These are phyloP conservation scores for Drosophila rellima DNA, from an alignment of 2,888 invertebrate genomes.

Conservation along the genomic window DNA sequence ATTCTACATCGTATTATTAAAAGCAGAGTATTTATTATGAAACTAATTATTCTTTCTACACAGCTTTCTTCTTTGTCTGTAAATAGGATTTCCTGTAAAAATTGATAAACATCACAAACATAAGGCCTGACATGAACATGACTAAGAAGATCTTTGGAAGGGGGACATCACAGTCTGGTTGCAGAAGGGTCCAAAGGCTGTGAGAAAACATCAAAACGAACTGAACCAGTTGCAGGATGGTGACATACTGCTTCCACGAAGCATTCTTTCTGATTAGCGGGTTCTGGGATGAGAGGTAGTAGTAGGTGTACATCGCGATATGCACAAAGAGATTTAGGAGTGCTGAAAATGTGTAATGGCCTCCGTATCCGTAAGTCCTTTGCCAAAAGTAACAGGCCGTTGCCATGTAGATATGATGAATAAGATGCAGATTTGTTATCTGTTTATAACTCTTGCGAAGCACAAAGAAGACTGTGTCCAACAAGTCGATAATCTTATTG, in stretches of 20 bases:
- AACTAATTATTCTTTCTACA: neutral
- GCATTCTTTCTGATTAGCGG: conserved; percentile 10
- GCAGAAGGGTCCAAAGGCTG: conserved; percentile 27
- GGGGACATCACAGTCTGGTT: conserved; percentile 36
- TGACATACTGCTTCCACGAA: conserved; percentile 58
- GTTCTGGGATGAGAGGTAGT: conserved; percentile 44
- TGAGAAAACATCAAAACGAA: conserved; percentile 39
- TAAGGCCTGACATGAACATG: conserved; percentile 19
- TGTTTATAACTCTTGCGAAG: conserved; percentile 60
- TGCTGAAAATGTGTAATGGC: conserved; percentile 38
- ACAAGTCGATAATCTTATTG: conserved; percentile 56
- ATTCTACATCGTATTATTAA: no score
- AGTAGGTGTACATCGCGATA: conserved; percentile 55
- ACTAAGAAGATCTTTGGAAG: neutral
- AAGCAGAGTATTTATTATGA: no score
- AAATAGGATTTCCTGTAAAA: conserved; percentile 47
- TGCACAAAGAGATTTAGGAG: conserved; percentile 46
- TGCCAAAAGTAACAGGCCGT: conserved; percentile 17
- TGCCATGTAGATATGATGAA: conserved; percentile 56
- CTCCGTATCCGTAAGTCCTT: conserved; percentile 49
- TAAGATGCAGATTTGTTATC: conserved; percentile 50
- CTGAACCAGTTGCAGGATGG: conserved; percentile 53
- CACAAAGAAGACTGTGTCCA: conserved; percentile 63
- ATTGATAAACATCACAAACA: conserved; percentile 57
- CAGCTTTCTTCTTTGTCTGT: conserved; percentile 1